Conservation (phyloP, 23 tunicate genomes). For the Halocynthia roretzi region DNA sequence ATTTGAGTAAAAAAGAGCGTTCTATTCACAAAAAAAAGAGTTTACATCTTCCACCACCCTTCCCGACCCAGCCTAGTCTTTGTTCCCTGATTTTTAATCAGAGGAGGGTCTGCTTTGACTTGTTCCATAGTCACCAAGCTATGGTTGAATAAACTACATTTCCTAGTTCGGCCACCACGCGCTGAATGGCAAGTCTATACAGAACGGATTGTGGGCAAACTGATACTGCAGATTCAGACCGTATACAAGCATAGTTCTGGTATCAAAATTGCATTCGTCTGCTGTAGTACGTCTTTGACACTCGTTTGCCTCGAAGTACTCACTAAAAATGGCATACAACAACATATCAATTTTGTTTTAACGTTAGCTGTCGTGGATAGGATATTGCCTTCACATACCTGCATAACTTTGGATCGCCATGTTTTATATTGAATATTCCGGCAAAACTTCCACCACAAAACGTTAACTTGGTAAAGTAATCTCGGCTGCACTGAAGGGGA, state of each 20-base stretch:
- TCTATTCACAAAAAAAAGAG: too few relatives aligned
- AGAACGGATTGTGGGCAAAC: constrained; percentile 84
- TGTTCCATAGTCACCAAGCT: too few relatives aligned
- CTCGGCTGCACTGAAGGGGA: constrained; percentile 50
- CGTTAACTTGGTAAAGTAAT: constrained; percentile 51
- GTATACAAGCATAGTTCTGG: constrained; percentile 59
- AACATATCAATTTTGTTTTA: background rate
- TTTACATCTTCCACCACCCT: too few relatives aligned
- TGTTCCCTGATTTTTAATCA: too few relatives aligned
- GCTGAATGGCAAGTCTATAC: constrained; percentile 71
- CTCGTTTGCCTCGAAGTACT: constrained; percentile 76
- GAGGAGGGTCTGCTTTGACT: too few relatives aligned
- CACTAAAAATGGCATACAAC: constrained; percentile 31
- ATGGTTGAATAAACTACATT: background rate
- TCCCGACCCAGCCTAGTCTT: too few relatives aligned
- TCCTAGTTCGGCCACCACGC: constrained; percentile 67
- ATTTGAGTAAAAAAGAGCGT: too few relatives aligned
- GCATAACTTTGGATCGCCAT: constrained; percentile 74
- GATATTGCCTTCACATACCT: constrained; percentile 14
- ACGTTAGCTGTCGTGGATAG: background rate
- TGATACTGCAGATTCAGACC: constrained; percentile 81
- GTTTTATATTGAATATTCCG: constrained; percentile 44
- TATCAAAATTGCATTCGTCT: constrained; percentile 72
- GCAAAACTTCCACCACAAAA: constrained; percentile 52
- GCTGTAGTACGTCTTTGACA: constrained; percentile 87